Conservation (phyloP, 2,113 vertebrate species). For the Dasyurus viverrinus region DNA sequence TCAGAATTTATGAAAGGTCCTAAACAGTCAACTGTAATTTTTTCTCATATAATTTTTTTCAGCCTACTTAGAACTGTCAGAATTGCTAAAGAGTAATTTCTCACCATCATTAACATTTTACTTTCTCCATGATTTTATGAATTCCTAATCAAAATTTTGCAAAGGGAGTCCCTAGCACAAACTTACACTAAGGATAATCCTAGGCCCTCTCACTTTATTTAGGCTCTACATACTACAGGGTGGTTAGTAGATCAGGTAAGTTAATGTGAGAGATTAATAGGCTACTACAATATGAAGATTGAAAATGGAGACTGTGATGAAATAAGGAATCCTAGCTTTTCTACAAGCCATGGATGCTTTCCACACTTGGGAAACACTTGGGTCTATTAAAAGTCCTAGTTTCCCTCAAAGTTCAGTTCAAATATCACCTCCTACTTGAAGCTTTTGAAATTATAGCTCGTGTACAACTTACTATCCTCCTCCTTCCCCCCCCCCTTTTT, state of each 20-base stretch:
- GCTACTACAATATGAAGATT: not conserved
- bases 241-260: not conserved
- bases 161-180: not conserved
- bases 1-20: slow-evolving; percentile 4
- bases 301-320: not conserved
- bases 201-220: not conserved
- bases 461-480: too few species aligned
- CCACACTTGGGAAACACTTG: not conserved
- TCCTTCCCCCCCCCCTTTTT: too few species aligned
- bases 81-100: not conserved
- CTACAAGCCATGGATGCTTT: not conserved
- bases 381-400: not conserved
- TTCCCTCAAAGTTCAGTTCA: not conserved
- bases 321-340: not conserved
- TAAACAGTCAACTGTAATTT: not conserved
- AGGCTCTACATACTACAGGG: not conserved
- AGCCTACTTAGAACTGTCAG: not conserved
- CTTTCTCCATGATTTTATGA: not conserved
- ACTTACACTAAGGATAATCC: not conserved
- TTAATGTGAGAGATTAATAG: not conserved
- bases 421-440: not conserved
- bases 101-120: not conserved
- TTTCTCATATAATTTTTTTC: not conserved
- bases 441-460: not conserved
- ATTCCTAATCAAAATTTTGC: not conserved